These are phyloP conservation scores for Gallinago undulata DNA, from an alignment of 2,113 vertebrate genomes.

Conservation along the genomic window DNA sequence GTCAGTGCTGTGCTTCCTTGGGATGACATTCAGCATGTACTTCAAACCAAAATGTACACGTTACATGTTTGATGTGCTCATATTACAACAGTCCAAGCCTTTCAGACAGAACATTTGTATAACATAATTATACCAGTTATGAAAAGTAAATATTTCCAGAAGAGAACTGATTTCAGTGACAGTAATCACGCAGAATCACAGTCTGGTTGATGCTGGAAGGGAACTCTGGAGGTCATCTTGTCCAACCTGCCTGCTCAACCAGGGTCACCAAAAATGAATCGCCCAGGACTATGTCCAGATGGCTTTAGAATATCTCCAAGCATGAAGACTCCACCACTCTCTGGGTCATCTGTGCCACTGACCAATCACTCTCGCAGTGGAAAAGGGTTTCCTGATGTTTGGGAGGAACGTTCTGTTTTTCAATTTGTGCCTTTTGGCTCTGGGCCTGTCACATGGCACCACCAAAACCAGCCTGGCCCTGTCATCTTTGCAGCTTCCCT, in stretches of 20 bases:
- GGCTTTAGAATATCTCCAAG: neutral
- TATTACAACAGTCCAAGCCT: neutral
- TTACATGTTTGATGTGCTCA: neutral
- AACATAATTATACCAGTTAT: neutral
- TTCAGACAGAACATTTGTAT: neutral
- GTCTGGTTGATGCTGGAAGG: neutral
- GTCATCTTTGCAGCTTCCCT: too few species aligned
- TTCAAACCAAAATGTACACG: neutral
- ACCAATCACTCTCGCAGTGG: too few species aligned
- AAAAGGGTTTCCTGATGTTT: neutral
- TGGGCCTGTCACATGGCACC: neutral
- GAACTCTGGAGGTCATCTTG: neutral
- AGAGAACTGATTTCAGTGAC: fast-evolving
- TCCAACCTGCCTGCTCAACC: neutral
- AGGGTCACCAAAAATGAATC: fast-evolving
- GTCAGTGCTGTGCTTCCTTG: neutral
- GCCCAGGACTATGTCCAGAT: fast-evolving
- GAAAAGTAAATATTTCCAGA: neutral
- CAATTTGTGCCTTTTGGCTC: neutral
- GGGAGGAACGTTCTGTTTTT: neutral
- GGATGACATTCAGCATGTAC: neutral
- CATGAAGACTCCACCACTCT: neutral
- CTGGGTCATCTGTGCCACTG: neutral
- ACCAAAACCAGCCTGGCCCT: neutral
- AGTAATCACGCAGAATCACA: neutral